These are phyloP conservation scores for Patiria miniata DNA, from an alignment of 35 echinoderm and acorn worm species.

Conservation along the genomic window DNA sequence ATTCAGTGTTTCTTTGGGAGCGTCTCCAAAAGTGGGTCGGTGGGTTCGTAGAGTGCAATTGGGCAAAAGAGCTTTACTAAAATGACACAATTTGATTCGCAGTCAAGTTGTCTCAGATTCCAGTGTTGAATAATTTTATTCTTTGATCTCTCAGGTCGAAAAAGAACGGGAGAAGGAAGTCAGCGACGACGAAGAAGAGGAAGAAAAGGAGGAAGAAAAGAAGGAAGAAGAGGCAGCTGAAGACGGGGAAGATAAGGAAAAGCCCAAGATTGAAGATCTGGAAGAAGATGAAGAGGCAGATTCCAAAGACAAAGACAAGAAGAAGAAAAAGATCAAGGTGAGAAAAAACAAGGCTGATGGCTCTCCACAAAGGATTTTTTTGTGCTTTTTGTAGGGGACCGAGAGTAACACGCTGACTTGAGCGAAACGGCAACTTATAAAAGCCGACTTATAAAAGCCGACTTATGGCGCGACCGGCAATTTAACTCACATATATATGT, in stretches of 20 bases:
- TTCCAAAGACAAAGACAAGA: constrained; percentile 67
- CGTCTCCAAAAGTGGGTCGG: no score
- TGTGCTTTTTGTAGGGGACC: no score
- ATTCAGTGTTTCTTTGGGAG: no score
- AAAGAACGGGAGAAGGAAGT: constrained; percentile 96
- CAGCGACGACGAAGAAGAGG: constrained; percentile 97
- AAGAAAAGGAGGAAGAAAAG: constrained; percentile 68
- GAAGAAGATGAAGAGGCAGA: constrained; percentile 71
- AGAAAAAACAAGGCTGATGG: constrained; percentile 39
- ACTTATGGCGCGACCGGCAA: no score
- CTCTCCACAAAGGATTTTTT: constrained; percentile 9
- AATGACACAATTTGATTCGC: no score
- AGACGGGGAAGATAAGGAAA: constrained; percentile 46
- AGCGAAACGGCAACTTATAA: no score
- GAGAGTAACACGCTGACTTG: no score
- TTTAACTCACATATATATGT: no score
- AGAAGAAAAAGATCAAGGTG: constrained; percentile 86
- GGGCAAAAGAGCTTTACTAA: no score
- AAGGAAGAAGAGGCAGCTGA: constrained; percentile 46
- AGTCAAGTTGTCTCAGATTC: no score
- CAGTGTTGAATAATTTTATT: neutral
- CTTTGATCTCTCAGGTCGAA: constrained; percentile 59
- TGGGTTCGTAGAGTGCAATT: no score
- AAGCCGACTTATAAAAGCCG: no score
- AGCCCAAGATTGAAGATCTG: constrained; percentile 72